Evolutionary conservation across 2,888 invertebrate genomes (phyloP), one percentile per base, ranked within the genome.

Genomic region (Tachina grossa): DNA sequence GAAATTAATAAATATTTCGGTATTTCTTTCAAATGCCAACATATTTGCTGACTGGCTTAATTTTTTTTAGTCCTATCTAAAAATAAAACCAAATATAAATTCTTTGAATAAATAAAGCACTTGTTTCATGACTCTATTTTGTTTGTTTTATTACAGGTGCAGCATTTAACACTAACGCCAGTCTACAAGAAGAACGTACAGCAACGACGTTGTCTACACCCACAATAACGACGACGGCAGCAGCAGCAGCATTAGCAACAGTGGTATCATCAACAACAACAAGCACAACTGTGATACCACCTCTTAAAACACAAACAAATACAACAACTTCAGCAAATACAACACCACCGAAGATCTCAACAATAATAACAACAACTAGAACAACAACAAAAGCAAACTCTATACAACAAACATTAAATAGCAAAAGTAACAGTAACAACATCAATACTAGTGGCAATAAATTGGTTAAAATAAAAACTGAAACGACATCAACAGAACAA

Each of bases 151-250:
- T 83, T 85, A 83, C 85, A 85, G 85, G 85, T 85, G 85, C 85
- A 89, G 90, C 89, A 88, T 83, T 87, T 87, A 89, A 88, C 89
- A 90, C 88, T 88, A 90, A 89, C 90, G 89, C 89, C 83, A 82
- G 65, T 78, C 83, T 81, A 82, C 85, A 83, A 85, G 84, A 81
- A 83, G 85, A 85, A 83, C 86, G 75, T 81, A 72, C 82, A 86
- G 68, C 83, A 84, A 53, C 82, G 66, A 31, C 65, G 39, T 53
- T 75, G 65, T 49, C 83, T 66, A 22, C 59, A 57, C 16, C 87
- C 84, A 83, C 87, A 86, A 84, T 87, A 51, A 14, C 87, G 71
- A 14, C 77, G 82, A 16, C 59, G 41, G 39, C 59, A 5, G 80
- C 66, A 74, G 61, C 61, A 59, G 68, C 59, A 68, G 69, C 68